A percentile compares a stretch with the other conserved stretches of the same genome.
These are phyloP conservation scores for Apistogramma diplotaenia DNA, from an alignment of 2,113 vertebrate species.

Conservation along the genomic window DNA sequence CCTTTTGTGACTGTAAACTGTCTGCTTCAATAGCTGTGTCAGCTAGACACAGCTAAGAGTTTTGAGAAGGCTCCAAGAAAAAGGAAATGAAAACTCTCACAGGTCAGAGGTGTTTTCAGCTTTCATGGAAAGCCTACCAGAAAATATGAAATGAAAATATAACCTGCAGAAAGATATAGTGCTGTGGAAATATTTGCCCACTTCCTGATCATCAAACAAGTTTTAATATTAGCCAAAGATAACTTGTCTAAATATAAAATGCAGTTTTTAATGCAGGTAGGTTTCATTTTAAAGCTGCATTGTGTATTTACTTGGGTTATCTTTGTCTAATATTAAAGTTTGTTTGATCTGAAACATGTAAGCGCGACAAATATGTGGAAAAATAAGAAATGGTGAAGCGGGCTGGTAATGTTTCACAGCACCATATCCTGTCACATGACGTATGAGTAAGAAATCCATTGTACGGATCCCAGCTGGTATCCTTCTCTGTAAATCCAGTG, in stretches of 20 bases:
- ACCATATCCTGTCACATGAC: background rate
- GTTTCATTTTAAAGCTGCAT: background rate
- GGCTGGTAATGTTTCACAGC: background rate
- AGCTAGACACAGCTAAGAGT: background rate
- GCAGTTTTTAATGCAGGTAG: rapidly evolving
- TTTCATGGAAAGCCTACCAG: background rate
- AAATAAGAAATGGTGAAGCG: background rate
- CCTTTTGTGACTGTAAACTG: background rate
- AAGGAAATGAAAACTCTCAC: background rate
- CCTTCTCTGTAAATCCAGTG: background rate
- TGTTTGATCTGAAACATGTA: background rate
- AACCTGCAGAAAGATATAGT: background rate
- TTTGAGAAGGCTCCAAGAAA: background rate
- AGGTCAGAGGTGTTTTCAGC: background rate
- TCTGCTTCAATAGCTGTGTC: background rate
- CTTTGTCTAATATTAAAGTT: background rate
- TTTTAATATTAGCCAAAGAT: background rate
- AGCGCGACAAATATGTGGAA: background rate
- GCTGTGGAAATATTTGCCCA: background rate
- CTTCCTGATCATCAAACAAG: background rate
- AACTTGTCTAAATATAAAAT: too few relatives aligned
- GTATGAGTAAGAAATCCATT: background rate
- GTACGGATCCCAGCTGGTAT: background rate
- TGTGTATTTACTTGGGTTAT: background rate
- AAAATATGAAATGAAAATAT: background rate